Base-by-base conservation (phyloP, 2,797 vertebrate genomes). In the Poecilia picta region DNA sequence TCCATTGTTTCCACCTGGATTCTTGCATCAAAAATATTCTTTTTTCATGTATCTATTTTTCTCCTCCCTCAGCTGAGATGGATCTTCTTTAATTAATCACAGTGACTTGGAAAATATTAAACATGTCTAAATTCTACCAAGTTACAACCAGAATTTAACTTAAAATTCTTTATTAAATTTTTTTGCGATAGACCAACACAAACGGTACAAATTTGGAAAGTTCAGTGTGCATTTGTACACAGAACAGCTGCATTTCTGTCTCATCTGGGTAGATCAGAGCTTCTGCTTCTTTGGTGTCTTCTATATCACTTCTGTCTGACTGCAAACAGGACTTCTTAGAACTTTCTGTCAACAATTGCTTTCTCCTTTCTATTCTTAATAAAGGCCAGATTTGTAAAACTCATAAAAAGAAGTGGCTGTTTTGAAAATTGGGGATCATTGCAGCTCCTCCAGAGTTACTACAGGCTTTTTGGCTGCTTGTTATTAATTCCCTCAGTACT, bases 1-100 rank as follows among this genome's bases (percentile, higher is more conserved):
- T 31, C 76, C 45, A 62, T 8, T 73, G n/a, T 72, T 72, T 81
- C 74, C 76, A 2, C 57, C 49, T 85, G n/a, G 66, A 59, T 68
- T n/a, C 51, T 78, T 73, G n/a, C 64, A 57, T 77, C 10, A 20
- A 28, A 39, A 20, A 20, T 62, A 13, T 76, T 49, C 20, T 0
- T 49, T 33, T 28, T 43, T 1, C 20, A 6, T 78, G 1, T 64
- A 11, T 70, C 46, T 15, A 39, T 72, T 7, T n/a, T 23, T 28
- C 33, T 45, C 2, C 28, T 18, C 23, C 31, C 10, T 47, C 64
- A 25, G 36, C 18, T 57, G 23, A 55, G 43, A 31, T 64, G 76
- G 47, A 75, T 75, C 7, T n/a, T 73, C 4, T 71, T 74, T 4
- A 13, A 0, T 75, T 41, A 15, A 74, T 64, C 13, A 16, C n/a